phyloP scores from a whole-genome alignment of 1,140 invertebrate genomes.

The Drosophila carrolli region DNA sequence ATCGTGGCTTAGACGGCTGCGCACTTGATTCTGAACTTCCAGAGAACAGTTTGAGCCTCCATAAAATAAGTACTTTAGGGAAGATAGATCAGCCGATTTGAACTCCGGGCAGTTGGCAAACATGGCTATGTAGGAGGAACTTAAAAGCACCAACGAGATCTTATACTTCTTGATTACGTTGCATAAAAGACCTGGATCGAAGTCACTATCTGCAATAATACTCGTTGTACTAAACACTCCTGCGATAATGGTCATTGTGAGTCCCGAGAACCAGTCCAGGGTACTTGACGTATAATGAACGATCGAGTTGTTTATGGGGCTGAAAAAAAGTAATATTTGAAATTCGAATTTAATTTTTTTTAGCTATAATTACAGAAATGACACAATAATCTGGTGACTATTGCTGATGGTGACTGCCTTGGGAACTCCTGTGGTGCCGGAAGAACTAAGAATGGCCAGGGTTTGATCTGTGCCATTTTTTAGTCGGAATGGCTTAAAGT shows the following conservation, averaged over 20 bases:
- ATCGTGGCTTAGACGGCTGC: conserved; percentile 19
- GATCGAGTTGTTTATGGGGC: conserved; percentile 1
- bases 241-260: conserved; percentile 17
- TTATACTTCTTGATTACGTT: conserved; percentile 42
- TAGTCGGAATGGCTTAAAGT: conserved; percentile 23
- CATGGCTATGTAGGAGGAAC: not conserved
- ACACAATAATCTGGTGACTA: conserved; percentile 29
- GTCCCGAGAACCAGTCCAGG: conserved; percentile 7
- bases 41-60: conserved; percentile 16
- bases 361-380: conserved; percentile 15
- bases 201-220: conserved; percentile 33
- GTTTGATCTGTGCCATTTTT: conserved; percentile 39
- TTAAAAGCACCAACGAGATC: conserved; percentile 11
- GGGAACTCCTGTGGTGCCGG: conserved; percentile 91
- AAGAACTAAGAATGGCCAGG: conserved; percentile 85
- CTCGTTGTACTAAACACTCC: conserved; percentile 31
- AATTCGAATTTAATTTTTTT: not conserved
- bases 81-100: conserved; percentile 9
- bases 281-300: conserved; percentile 30
- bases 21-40: conserved; percentile 4
- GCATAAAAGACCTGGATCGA: conserved; percentile 17
- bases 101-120: conserved; percentile 5
- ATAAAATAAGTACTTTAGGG: conserved; percentile 22
- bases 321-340: not conserved
- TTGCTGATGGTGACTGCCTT: conserved; percentile 91